A percentile compares a stretch with the other conserved stretches of the same genome.
phyloP scores from a whole-genome alignment of 1,140 invertebrate genomes.

The Drosophila pandora region DNA sequence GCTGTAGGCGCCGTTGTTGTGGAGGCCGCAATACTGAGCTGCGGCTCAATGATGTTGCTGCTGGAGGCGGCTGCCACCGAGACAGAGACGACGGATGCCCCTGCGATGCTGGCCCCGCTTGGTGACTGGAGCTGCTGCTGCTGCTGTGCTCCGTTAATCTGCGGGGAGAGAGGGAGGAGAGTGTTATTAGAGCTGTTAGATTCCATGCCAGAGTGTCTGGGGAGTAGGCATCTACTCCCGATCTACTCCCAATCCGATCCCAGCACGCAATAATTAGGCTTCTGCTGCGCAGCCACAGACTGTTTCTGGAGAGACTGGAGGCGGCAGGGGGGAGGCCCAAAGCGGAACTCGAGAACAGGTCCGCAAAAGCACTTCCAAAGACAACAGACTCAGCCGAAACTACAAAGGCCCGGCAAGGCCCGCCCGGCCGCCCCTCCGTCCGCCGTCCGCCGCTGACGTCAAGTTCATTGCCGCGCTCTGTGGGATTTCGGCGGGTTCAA shows the following conservation, averaged over 20 bases:
- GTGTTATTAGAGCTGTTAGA: not conserved
- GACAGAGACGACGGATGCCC: slow-evolving; percentile 48
- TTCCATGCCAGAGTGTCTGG: too few relatives aligned
- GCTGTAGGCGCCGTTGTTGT: slow-evolving; percentile 37
- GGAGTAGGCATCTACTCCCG: too few relatives aligned
- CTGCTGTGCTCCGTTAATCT: slow-evolving; percentile 82
- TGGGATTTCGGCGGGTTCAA: slow-evolving; percentile 67
- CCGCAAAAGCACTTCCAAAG: slow-evolving; percentile 28
- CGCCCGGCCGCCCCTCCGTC: slow-evolving; percentile 13
- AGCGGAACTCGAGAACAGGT: slow-evolving; percentile 61
- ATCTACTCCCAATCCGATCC: too few relatives aligned
- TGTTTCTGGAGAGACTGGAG: not conserved
- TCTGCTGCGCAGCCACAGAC: slow-evolving; percentile 56
- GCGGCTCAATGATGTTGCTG: slow-evolving; percentile 33
- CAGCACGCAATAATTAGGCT: slow-evolving; percentile 64
- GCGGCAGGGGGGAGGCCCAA: slow-evolving; percentile 26
- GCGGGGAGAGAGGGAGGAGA: slow-evolving; percentile 12
- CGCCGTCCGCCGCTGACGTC: slow-evolving; percentile 65
- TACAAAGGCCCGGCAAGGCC: slow-evolving; percentile 25
- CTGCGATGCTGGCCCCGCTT: slow-evolving; percentile 61
- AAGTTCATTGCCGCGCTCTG: slow-evolving; percentile 55
- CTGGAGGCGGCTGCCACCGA: slow-evolving; percentile 45
- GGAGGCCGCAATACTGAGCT: slow-evolving; percentile 45
- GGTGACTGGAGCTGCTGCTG: slow-evolving; percentile 47
- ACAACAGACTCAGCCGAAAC: slow-evolving; percentile 6